Evolutionary conservation across 1,140 invertebrate species (phyloP).

Genomic region (Lordiphosa mommai): DNA sequence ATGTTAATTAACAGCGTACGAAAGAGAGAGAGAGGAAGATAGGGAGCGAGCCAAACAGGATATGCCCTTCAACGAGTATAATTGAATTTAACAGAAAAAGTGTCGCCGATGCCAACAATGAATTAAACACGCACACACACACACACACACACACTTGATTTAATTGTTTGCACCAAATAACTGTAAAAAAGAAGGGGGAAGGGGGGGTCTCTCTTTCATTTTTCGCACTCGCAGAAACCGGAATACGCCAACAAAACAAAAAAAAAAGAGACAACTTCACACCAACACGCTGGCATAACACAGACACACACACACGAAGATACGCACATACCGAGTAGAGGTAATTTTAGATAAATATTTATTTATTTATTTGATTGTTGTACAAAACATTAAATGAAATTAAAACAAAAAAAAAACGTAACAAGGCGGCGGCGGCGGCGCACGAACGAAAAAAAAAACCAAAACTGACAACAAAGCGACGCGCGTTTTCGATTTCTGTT

Average conservation of each 20-base stretch:
- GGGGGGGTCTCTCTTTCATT: slow-evolving; percentile 20
- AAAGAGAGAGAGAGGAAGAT: slow-evolving; percentile 1
- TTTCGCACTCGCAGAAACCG: slow-evolving; percentile 35
- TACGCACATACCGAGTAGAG: slow-evolving; percentile 22
- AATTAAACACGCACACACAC: slow-evolving; percentile 42
- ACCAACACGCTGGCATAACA: slow-evolving; percentile 16
- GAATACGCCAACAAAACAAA: slow-evolving; percentile 48
- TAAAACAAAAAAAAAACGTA: slow-evolving; percentile 26
- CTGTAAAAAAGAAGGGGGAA: slow-evolving; percentile 33
- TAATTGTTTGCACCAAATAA: slow-evolving; percentile 65
- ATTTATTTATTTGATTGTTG: not conserved
- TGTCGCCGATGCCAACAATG: slow-evolving; percentile 17
- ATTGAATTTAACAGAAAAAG: slow-evolving; percentile 39
- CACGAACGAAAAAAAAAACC: slow-evolving; percentile 23
- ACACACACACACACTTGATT: slow-evolving; percentile 16
- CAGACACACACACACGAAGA: slow-evolving; percentile 7
- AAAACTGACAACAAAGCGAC: slow-evolving; percentile 61
- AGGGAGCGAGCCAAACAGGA: slow-evolving; percentile 28
- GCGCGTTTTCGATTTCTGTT: slow-evolving; percentile 55
- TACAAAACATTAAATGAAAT: slow-evolving; percentile 16
- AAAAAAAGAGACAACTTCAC: slow-evolving; percentile 41
- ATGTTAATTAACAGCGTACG: slow-evolving; percentile 23
- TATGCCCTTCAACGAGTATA: slow-evolving; percentile 36
- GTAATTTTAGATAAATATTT: slow-evolving; percentile 19
- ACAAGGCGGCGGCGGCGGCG: slow-evolving; percentile 11